These are phyloP conservation scores for Tetheella fluctuosa DNA, from an alignment of 2,888 invertebrate species.

Conservation along the genomic window DNA sequence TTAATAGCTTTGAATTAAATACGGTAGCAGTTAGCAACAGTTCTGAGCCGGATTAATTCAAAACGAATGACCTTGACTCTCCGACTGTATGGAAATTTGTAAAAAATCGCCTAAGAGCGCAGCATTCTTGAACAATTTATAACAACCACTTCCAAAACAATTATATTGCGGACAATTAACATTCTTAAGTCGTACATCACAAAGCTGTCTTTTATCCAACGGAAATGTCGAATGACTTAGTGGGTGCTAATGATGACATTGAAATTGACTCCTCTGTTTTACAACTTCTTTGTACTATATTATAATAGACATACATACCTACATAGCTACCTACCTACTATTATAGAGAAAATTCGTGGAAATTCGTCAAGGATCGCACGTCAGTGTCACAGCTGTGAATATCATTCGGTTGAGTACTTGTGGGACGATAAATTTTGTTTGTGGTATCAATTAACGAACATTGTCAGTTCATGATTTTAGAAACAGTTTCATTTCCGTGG, in stretches of 20 bases:
- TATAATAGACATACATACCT: too few species aligned
- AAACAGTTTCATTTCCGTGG: too few species aligned
- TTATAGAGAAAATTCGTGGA: background rate
- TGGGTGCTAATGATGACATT: background rate
- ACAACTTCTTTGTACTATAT: slow-evolving; percentile 1
- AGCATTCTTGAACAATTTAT: slow-evolving; percentile 16
- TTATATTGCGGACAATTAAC: background rate
- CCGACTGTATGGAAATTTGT: slow-evolving; percentile 24
- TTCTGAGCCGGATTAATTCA: slow-evolving; percentile 21
- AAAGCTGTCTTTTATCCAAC: background rate
- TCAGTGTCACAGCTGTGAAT: background rate
- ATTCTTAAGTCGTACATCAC: background rate
- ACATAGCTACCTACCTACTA: too few species aligned
- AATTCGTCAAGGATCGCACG: background rate
- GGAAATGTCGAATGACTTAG: background rate
- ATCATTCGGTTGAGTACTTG: background rate
- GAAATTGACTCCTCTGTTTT: slow-evolving; percentile 1
- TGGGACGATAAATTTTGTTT: background rate
- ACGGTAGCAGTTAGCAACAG: slow-evolving; percentile 48
- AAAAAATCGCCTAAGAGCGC: slow-evolving; percentile 23
- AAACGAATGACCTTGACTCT: slow-evolving; percentile 48
- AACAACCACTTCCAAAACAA: background rate
- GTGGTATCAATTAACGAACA: too few species aligned
- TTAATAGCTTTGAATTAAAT: slow-evolving; percentile 35
- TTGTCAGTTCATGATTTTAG: too few species aligned